Conservation (phyloP, 2,113 vertebrate species). For the Rhea americana region DNA sequence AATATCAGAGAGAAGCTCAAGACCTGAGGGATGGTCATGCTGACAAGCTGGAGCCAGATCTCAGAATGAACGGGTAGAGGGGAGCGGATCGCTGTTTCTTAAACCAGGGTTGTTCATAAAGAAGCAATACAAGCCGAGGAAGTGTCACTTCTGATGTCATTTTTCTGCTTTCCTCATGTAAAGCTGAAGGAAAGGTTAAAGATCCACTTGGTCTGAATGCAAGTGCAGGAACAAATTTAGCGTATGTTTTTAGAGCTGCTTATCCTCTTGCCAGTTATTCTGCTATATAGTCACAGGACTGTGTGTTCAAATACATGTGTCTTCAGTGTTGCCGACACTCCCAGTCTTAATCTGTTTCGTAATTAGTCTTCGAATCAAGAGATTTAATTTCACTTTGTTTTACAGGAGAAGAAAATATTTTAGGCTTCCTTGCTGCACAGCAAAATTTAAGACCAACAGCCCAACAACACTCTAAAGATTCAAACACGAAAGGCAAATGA, state of each 20-base stretch:
- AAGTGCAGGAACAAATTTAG: not conserved
- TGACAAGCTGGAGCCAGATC: not conserved
- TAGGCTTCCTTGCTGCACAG: not conserved
- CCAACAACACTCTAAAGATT: not conserved
- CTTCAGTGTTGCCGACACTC: not conserved
- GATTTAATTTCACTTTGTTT: not conserved
- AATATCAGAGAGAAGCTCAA: not conserved
- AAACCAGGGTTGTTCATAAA: not conserved
- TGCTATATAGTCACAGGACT: not conserved
- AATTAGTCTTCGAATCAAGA: not conserved
- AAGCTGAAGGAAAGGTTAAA: not conserved
- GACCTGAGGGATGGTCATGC: not conserved
- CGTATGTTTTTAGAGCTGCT: not conserved
- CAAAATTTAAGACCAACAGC: not conserved
- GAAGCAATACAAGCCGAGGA: not conserved
- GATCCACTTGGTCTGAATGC: not conserved
- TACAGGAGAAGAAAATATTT: fast-evolving
- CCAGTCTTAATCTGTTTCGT: not conserved
- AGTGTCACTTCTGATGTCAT: fast-evolving
- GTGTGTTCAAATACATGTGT: not conserved
- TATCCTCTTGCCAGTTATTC: not conserved
- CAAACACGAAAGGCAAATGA: fast-evolving
- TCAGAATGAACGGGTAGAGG: not conserved
- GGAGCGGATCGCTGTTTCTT: not conserved
- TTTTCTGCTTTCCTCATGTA: not conserved